Base-by-base conservation (phyloP, 2,888 invertebrate species). In the Erannis defoliaria region DNA sequence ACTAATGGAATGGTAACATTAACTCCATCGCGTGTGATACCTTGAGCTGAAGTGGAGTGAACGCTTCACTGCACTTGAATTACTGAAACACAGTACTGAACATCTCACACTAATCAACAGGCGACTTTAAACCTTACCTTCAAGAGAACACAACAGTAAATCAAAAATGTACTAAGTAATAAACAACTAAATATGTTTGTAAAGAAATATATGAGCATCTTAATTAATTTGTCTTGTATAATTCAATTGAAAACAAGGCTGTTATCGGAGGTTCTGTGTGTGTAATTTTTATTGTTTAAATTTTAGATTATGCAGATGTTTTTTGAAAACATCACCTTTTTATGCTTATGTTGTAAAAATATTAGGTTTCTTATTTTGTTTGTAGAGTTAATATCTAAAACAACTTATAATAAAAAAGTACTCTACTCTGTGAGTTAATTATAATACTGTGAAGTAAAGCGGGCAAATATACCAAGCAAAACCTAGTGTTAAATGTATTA, bases 31-130 rank as follows among this genome's bases (percentile, higher is more conserved):
- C 73, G 77, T 75, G 75, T 68, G 70, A 75, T 74, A 70, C 75
- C 74, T 76, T 74, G 64, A 66, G 64, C 70, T 73, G 70, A 71
- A 67, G 66, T 67, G 48, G 69, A 68, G 57, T 57, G 50, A 65
- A 68, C 69, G 76, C 78, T 75, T 70, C 71, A 75, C 62, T 75
- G 76, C 77, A 71, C 68, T 66, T 61, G 62, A 60, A 67, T 69
- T 70, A 72, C 65, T 64, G 60, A 70, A 73, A 71, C 66, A 65
- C 63, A 66, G 55, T 53, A 26, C 53, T 43, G 45, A 61, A 61
- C 45, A 37, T 55, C 61, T 61, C 50, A 18, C 21, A 33, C 12
- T 18, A 33, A 53, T 51, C 26, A 31, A 48, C 48, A 3, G 16
- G 9, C 42, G n/a, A 62, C 19, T 35, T 21, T 37, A 42, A 49